phyloP scores from a whole-genome alignment of 1,140 invertebrate species.

The Cotesia vestalis region DNA sequence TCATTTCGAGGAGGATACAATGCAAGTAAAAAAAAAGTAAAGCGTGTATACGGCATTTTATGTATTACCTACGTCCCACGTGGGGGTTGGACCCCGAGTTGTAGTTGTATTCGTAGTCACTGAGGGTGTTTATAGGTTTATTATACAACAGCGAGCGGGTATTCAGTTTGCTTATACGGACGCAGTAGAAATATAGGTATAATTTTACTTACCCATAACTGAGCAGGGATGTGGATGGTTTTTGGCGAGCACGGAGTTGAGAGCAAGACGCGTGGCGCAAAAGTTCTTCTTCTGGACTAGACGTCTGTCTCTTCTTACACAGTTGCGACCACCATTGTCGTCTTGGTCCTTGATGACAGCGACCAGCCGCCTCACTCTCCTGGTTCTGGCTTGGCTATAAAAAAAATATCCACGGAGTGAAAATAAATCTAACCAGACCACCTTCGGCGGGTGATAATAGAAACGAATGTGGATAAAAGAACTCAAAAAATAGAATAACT shows the following conservation, averaged over 20 bases:
- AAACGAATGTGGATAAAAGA: conserved; percentile 55
- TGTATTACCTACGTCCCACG: conserved; percentile 48
- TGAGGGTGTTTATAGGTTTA: conserved; percentile 66
- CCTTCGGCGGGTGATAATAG: conserved; percentile 59
- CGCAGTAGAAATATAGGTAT: conserved; percentile 7
- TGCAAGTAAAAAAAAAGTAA: too few species aligned
- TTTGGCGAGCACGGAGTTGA: too few species aligned
- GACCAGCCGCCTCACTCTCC: conserved; percentile 47
- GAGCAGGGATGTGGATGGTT: background rate
- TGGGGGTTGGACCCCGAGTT: conserved; percentile 33
- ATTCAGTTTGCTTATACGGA: conserved; percentile 47
- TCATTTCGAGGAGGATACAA: conserved; percentile 20
- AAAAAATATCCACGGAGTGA: conserved; percentile 61
- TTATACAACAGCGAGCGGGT: conserved; percentile 59
- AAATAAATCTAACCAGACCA: conserved; percentile 62
- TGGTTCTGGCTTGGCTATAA: conserved; percentile 54
- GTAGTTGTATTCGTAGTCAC: conserved; percentile 36
- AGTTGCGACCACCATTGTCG: too few species aligned
- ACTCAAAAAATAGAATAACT: background rate
- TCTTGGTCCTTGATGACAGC: background rate
- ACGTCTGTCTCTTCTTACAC: too few species aligned
- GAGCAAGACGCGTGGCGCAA: too few species aligned
- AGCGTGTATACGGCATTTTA: conserved; percentile 53
- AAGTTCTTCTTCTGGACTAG: too few species aligned
- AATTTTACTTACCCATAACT: background rate